A percentile compares a stretch with the other conserved stretches of the same genome.
These are phyloP conservation scores for Vireo altiloquus DNA, from an alignment of 2,113 vertebrate genomes.

Conservation along the genomic window DNA sequence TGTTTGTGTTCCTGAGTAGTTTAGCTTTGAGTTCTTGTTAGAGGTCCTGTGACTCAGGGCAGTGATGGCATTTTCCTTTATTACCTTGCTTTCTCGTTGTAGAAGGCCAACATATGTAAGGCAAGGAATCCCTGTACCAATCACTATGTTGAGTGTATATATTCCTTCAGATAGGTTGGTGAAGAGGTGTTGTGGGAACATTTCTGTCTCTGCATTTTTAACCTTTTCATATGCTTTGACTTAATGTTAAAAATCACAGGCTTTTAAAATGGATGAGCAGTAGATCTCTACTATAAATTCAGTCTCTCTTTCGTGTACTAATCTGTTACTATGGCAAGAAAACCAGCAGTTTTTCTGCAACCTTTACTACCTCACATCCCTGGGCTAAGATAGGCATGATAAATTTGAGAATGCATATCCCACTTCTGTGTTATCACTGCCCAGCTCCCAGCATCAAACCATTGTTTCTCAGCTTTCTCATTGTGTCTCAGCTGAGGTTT, in stretches of 20 bases:
- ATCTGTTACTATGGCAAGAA: background rate
- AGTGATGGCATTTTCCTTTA: background rate
- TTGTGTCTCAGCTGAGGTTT: background rate
- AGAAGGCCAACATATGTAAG: background rate
- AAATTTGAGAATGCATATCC: background rate
- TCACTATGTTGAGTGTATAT: rapidly evolving
- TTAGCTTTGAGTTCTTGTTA: background rate
- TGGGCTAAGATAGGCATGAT: background rate
- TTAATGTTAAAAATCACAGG: background rate
- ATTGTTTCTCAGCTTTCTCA: background rate
- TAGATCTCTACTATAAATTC: background rate
- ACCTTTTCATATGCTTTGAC: background rate
- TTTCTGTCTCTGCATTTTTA: background rate
- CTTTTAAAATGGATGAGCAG: background rate
- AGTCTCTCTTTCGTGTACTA: background rate
- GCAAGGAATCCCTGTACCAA: background rate
- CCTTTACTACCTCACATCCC: background rate
- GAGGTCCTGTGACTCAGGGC: background rate
- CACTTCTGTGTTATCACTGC: background rate
- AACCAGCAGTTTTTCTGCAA: background rate
- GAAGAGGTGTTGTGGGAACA: background rate
- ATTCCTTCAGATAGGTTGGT: background rate
- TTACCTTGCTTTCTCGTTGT: background rate
- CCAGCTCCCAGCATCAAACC: background rate
- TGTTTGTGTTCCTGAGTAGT: background rate